Evolutionary conservation across 2,113 vertebrate species (phyloP).

Genomic region (Amphiprion ocellaris): DNA sequence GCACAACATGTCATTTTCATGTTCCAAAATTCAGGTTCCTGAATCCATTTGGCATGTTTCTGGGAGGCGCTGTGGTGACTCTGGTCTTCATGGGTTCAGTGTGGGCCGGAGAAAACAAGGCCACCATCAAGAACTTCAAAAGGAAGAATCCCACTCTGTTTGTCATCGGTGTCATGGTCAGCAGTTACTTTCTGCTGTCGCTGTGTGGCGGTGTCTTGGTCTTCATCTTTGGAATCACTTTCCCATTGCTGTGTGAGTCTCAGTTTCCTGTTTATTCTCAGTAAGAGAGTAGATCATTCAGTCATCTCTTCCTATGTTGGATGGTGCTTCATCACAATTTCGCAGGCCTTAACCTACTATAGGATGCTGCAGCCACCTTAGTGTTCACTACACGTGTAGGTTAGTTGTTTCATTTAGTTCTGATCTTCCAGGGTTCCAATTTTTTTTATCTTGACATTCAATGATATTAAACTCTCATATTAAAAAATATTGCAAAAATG

Average conservation of each 20-base stretch:
- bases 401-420: not conserved
- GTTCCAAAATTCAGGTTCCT: constrained; percentile 85
- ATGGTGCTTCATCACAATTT: not conserved
- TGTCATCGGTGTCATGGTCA: constrained; percentile 88
- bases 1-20: not conserved
- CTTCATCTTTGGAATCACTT: constrained; percentile 96
- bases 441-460: too few relatives aligned
- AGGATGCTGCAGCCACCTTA: too few relatives aligned
- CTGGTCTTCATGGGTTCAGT: constrained; percentile 93
- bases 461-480: too few relatives aligned
- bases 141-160: constrained; percentile 92
- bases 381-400: not conserved
- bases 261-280: not conserved
- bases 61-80: constrained; percentile 91
- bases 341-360: not conserved
- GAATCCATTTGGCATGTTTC: constrained; percentile 94
- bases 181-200: constrained; percentile 95
- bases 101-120: constrained; percentile 94
- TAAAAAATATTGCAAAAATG: too few relatives aligned
- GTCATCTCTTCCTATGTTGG: not conserved
- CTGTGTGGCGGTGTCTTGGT: constrained; percentile 95
- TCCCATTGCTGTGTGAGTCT: constrained; percentile 93
- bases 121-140: constrained; percentile 92
- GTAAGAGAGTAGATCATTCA: not conserved
- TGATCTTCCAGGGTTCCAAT: too few relatives aligned